A percentile compares a stretch with the other conserved stretches of the same genome.
Evolutionary conservation across 2,888 invertebrate species (phyloP).

Genomic region (Trachelus stipa): DNA sequence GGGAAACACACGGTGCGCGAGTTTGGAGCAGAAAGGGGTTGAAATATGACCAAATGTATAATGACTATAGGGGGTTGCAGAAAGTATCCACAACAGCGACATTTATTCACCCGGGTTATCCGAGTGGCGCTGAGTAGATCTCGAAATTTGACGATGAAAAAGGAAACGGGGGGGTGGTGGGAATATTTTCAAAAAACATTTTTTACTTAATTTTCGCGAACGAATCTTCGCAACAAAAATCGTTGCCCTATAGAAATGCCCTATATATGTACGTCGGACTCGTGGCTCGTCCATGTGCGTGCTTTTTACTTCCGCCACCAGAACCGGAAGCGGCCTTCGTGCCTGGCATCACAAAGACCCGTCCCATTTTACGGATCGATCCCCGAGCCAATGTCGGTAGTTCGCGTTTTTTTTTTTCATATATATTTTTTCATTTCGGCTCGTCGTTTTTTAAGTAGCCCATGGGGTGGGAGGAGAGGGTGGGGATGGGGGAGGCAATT

Average conservation of each 20-base stretch:
- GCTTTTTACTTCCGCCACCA: background rate
- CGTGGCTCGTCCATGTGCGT: background rate
- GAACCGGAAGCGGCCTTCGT: background rate
- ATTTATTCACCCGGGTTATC: background rate
- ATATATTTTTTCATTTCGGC: background rate
- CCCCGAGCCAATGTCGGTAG: background rate
- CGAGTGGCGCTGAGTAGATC: background rate
- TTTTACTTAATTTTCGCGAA: too few species aligned
- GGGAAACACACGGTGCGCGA: too few species aligned
- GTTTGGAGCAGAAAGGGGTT: background rate
- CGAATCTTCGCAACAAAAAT: background rate
- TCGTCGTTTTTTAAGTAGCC: background rate
- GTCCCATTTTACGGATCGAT: background rate
- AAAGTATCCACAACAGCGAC: background rate
- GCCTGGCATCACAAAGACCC: background rate
- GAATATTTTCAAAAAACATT: background rate
- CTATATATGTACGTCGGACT: background rate
- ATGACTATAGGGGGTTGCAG: background rate
- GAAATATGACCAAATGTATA: background rate
- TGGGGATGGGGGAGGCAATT: background rate
- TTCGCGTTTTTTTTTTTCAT: background rate
- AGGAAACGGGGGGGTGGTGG: background rate
- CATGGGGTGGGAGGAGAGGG: background rate
- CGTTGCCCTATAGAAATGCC: background rate
- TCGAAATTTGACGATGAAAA: background rate